Evolutionary conservation across 2,888 invertebrate genomes (phyloP).

Genomic region (Bellardia bayeri): DNA sequence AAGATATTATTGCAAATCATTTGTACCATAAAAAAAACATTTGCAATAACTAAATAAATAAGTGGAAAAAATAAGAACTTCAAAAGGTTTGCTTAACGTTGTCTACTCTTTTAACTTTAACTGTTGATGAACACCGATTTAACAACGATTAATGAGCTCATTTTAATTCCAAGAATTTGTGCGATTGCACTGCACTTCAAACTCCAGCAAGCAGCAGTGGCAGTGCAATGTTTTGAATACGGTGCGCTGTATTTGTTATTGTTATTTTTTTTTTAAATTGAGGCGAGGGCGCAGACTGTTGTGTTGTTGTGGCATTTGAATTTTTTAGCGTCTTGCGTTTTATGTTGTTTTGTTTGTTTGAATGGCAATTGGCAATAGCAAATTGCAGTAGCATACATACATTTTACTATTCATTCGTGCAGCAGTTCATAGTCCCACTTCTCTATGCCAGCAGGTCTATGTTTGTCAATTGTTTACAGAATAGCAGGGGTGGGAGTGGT

Average conservation of each 20-base stretch:
- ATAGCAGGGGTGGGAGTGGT: slow-evolving; percentile 54
- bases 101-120: slow-evolving; percentile 12
- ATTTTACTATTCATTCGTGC: slow-evolving; percentile 34
- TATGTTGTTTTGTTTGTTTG: not conserved
- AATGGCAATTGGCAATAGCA: slow-evolving; percentile 23
- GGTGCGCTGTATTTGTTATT: not conserved
- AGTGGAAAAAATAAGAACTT: not conserved
- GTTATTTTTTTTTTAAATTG: not conserved
- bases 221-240: slow-evolving; percentile 22
- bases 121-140: slow-evolving; percentile 40
- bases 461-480: not conserved
- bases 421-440: slow-evolving; percentile 7
- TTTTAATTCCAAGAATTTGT: slow-evolving; percentile 67
- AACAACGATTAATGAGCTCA: slow-evolving; percentile 68
- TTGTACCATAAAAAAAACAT: slow-evolving; percentile 38
- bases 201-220: slow-evolving; percentile 21
- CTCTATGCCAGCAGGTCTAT: slow-evolving; percentile 2
- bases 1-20: slow-evolving; percentile 49
- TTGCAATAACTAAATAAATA: slow-evolving; percentile 49
- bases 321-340: slow-evolving; percentile 48
- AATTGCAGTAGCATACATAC: slow-evolving; percentile 11
- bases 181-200: slow-evolving; percentile 55
- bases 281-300: slow-evolving; percentile 39
- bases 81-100: slow-evolving; percentile 9
- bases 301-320: slow-evolving; percentile 35